Percentiles rank a stretch among this genome's conserved stretches.
Evolutionary conservation across 2,888 invertebrate genomes (phyloP).

Genomic region (Phragmatobia fuliginosa): DNA sequence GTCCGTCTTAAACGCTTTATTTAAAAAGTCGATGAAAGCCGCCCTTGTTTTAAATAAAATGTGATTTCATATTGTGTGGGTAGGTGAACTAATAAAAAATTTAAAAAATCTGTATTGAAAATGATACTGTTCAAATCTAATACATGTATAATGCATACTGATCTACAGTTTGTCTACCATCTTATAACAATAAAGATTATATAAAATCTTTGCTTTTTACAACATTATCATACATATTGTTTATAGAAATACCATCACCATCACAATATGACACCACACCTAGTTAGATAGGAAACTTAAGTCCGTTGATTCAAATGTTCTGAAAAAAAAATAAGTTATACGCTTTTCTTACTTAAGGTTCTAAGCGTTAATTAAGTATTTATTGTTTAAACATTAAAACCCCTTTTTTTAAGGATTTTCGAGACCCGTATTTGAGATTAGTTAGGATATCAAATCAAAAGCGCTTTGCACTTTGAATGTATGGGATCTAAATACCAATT

Average conservation of each 20-base stretch:
- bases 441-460: slow-evolving; percentile 68
- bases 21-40: slow-evolving; percentile 46
- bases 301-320: slow-evolving; percentile 67
- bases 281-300: slow-evolving; percentile 70
- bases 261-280: slow-evolving; percentile 53
- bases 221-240: slow-evolving; percentile 42
- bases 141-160: background rate
- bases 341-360: slow-evolving; percentile 84
- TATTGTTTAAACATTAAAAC: slow-evolving; percentile 67
- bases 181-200: background rate
- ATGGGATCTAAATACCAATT: slow-evolving; percentile 16
- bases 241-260: slow-evolving; percentile 31
- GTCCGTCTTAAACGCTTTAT: slow-evolving; percentile 25
- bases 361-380: slow-evolving; percentile 83
- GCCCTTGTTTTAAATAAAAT: slow-evolving; percentile 35
- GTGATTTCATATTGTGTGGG: slow-evolving; percentile 42
- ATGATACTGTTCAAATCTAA: background rate
- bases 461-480: slow-evolving; percentile 19
- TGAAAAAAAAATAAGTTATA: slow-evolving; percentile 73
- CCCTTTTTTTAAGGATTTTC: slow-evolving; percentile 52
- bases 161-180: background rate
- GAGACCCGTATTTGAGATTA: slow-evolving; percentile 78
- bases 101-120: no score
- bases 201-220: background rate
- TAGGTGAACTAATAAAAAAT: slow-evolving; percentile 9